Evolutionary conservation across 30 jellyfish, hydroid and myxozoan species (phyloP).

Genomic region (Aurelia coerulea): DNA sequence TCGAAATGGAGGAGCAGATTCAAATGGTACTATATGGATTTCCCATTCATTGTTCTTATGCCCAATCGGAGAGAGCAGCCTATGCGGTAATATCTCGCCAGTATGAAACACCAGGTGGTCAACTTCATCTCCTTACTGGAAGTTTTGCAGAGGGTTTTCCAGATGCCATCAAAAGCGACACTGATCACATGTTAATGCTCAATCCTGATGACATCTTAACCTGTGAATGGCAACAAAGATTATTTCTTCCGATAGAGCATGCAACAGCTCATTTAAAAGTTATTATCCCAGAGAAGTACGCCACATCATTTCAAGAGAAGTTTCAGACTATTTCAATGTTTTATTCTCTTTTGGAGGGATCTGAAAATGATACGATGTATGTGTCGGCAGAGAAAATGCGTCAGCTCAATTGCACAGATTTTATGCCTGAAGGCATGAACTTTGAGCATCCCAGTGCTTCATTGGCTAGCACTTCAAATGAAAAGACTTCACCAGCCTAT

Average conservation of each 20-base stretch:
- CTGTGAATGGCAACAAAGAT: conserved; percentile 4
- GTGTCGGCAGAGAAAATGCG: not conserved
- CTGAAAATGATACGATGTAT: not conserved
- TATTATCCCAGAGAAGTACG: not conserved
- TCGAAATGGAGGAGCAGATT: conserved; percentile 7
- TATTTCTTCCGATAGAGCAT: not conserved
- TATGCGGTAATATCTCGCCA: not conserved
- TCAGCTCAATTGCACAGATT: not conserved
- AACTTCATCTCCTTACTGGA: not conserved
- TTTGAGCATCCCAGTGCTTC: conserved; percentile 9
- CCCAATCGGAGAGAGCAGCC: conserved; percentile 11
- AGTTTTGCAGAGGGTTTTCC: conserved; percentile 36
- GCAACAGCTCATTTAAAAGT: conserved; percentile 35
- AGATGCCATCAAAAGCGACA: conserved; percentile 3
- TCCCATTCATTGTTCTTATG: not conserved
- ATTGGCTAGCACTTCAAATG: not conserved
- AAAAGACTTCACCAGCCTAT: conserved; percentile 12
- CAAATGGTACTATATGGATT: not conserved
- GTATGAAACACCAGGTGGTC: not conserved
- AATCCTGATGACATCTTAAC: not conserved
- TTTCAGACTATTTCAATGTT: not conserved
- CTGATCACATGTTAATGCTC: not conserved
- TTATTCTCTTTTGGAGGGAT: conserved; percentile 3
- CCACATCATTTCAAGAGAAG: not conserved
- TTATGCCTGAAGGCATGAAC: conserved; percentile 3